These are phyloP conservation scores for Limnephilus auricula DNA, from an alignment of 2,888 invertebrate species.

Conservation along the genomic window DNA sequence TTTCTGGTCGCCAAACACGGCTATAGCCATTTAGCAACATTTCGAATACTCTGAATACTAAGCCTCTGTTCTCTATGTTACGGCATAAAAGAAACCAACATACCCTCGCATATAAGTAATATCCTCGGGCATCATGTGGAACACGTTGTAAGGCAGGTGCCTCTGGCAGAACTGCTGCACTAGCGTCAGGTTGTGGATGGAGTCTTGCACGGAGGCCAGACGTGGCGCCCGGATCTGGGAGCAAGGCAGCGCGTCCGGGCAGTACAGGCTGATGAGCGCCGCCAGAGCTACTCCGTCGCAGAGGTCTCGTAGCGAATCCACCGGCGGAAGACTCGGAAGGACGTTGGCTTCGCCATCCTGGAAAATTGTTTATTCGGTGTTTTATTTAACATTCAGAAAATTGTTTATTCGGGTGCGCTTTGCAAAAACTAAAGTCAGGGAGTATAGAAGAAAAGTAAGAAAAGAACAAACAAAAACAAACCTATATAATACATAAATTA, in stretches of 20 bases:
- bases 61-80: neutral
- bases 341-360: constrained; percentile 78
- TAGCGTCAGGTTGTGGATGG: constrained; percentile 92
- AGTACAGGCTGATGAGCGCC: constrained; percentile 93
- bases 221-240: constrained; percentile 76
- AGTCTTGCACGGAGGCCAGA: constrained; percentile 90
- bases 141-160: constrained; percentile 91
- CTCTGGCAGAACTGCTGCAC: constrained; percentile 92
- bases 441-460: neutral
- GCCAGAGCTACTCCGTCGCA: constrained; percentile 95
- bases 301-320: constrained; percentile 90
- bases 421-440: neutral
- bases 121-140: constrained; percentile 97
- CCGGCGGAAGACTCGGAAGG: constrained; percentile 80
- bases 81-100: constrained; percentile 39
- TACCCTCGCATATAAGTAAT: constrained; percentile 95
- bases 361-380: neutral
- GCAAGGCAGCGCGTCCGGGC: constrained; percentile 78
- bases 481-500: too few species aligned
- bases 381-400: neutral
- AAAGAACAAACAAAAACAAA: too few species aligned
- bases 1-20: too few species aligned
- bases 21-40: too few species aligned
- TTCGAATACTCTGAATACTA: too few species aligned
- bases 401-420: neutral